Evolutionary conservation across 2,113 vertebrate species (phyloP).

Genomic region (Morone chrysops): DNA sequence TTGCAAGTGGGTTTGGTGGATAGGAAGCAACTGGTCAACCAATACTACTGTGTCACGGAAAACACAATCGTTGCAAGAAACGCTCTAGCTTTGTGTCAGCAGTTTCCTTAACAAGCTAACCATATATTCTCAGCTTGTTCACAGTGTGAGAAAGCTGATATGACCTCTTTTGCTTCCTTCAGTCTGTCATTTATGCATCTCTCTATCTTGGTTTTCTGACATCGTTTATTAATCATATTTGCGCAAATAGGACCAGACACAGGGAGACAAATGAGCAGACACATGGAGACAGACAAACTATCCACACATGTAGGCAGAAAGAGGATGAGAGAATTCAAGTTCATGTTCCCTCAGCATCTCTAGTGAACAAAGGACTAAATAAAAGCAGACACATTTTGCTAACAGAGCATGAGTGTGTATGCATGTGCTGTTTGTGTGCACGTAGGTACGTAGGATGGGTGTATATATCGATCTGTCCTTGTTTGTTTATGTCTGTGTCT

Average conservation of each 20-base stretch:
- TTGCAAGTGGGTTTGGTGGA: not conserved
- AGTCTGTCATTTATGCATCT: slow-evolving; percentile 6
- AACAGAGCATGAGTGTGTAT: not conserved
- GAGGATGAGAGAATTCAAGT: slow-evolving; percentile 49
- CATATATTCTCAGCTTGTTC: not conserved
- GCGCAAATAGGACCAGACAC: slow-evolving; percentile 37
- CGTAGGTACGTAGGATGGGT: not conserved
- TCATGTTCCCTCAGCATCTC: slow-evolving; percentile 34
- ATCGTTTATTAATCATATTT: slow-evolving; percentile 44
- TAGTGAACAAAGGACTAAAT: slow-evolving; percentile 51
- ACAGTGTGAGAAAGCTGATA: not conserved
- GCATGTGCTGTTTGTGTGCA: not conserved
- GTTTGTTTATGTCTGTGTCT: not conserved
- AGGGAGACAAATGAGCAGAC: slow-evolving; percentile 43
- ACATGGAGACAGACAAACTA: slow-evolving; percentile 53
- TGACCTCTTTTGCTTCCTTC: slow-evolving; percentile 42
- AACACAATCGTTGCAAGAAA: not conserved
- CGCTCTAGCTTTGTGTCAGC: not conserved
- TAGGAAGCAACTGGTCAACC: not conserved
- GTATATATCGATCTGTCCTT: not conserved
- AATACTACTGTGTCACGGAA: not conserved
- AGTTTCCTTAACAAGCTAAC: not conserved
- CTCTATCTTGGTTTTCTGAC: not conserved
- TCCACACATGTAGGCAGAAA: slow-evolving; percentile 47
- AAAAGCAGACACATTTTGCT: slow-evolving; percentile 35